phyloP scores from a whole-genome alignment of 2,113 vertebrate genomes.

The Dromaius novaehollandiae region DNA sequence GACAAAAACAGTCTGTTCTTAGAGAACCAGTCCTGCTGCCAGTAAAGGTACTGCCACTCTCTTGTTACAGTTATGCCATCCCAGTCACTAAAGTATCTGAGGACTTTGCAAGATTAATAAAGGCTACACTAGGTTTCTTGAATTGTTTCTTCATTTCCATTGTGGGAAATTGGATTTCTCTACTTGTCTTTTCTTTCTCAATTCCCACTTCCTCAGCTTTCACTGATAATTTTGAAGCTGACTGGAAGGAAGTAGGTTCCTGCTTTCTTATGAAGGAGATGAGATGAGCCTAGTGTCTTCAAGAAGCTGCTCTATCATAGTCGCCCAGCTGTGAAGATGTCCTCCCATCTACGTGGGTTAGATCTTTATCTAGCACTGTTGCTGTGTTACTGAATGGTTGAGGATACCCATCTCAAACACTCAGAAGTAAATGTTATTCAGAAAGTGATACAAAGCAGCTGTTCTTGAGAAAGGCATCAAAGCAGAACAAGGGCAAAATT shows the following conservation, averaged over 20 bases:
- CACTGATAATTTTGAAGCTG: background rate
- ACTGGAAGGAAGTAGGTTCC: background rate
- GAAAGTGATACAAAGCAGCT: background rate
- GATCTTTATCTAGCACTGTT: background rate
- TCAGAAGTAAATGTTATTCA: background rate
- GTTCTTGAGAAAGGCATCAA: background rate
- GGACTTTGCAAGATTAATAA: background rate
- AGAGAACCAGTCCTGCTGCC: background rate
- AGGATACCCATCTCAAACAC: background rate
- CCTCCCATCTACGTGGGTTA: background rate
- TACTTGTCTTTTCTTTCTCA: background rate
- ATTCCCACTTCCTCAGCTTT: background rate
- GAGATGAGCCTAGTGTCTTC: background rate
- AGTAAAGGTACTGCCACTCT: background rate
- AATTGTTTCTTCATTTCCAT: background rate
- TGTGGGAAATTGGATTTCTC: background rate
- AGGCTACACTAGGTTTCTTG: background rate
- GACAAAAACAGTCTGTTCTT: background rate
- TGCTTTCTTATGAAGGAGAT: background rate
- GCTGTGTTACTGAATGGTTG: background rate
- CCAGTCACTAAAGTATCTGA: background rate
- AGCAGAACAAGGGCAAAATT: background rate
- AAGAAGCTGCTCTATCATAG: background rate
- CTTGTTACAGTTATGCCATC: background rate
- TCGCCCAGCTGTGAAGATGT: background rate